phyloP scores from a whole-genome alignment of 2,888 invertebrate genomes.

The Melipona beecheii region DNA sequence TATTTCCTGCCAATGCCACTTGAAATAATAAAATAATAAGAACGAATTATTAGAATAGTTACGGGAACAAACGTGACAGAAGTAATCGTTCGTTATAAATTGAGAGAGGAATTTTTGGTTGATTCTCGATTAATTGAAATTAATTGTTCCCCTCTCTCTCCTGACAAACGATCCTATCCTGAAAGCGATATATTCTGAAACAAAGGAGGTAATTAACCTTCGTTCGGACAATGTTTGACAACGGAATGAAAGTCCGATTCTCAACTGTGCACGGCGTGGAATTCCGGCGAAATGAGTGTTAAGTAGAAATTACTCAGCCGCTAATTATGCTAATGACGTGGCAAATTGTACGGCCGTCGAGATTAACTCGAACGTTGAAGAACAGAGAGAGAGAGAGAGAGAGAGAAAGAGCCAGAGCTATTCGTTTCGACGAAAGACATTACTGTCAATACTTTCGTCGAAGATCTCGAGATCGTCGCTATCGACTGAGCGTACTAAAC shows the following conservation, averaged over 20 bases:
- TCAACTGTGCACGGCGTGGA: not conserved
- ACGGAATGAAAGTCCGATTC: slow-evolving; percentile 38
- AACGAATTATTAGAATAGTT: not conserved
- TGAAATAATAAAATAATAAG: no score
- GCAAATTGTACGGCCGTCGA: slow-evolving; percentile 38
- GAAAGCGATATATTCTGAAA: slow-evolving; percentile 13
- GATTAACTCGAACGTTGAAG: slow-evolving; percentile 41
- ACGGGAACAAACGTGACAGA: not conserved
- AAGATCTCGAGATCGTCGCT: not conserved
- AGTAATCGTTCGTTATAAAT: not conserved
- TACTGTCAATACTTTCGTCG: slow-evolving; percentile 1
- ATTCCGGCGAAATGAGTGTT: slow-evolving; percentile 44
- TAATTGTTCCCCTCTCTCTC: not conserved
- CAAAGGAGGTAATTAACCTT: slow-evolving; percentile 22
- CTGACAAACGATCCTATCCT: not conserved
- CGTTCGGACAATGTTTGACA: slow-evolving; percentile 31
- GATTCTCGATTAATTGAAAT: not conserved
- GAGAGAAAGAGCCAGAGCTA: not conserved
- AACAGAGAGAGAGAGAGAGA: slow-evolving; percentile 11
- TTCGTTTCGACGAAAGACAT: slow-evolving; percentile 6
- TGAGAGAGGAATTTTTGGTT: not conserved
- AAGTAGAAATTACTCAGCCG: slow-evolving; percentile 50
- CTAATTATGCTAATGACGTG: slow-evolving; percentile 60
- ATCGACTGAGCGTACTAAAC: not conserved
- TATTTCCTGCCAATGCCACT: no score